Percentiles rank a stretch among this genome's conserved stretches.
phyloP scores from a whole-genome alignment of 2,797 vertebrate species.

The Anguilla megastoma region DNA sequence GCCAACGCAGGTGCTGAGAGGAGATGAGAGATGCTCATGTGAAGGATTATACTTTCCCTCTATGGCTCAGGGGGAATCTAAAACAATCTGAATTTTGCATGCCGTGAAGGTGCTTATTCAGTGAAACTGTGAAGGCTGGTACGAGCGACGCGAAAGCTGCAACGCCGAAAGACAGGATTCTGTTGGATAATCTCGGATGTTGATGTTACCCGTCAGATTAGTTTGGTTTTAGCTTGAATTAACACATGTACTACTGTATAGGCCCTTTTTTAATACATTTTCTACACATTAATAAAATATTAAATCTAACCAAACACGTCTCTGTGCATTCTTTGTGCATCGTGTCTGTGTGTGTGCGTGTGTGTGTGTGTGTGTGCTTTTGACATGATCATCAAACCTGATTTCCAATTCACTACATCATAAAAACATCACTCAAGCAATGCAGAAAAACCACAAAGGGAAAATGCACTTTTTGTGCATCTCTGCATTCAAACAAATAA shows the following conservation, averaged over 20 bases:
- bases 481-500: not conserved
- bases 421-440: not conserved
- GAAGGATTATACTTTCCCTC: slow-evolving; percentile 34
- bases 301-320: slow-evolving; percentile 63
- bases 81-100: slow-evolving; percentile 65
- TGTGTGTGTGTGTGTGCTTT: not conserved
- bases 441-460: not conserved
- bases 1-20: not conserved
- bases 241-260: slow-evolving; percentile 97
- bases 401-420: not conserved
- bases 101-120: slow-evolving; percentile 46
- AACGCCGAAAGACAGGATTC: slow-evolving; percentile 60
- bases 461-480: not conserved
- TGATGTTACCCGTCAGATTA: slow-evolving; percentile 74
- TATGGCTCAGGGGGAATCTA: slow-evolving; percentile 37
- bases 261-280: slow-evolving; percentile 99
- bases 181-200: slow-evolving; percentile 72
- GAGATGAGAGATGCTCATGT: not conserved
- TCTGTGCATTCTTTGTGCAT: slow-evolving; percentile 24
- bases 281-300: slow-evolving; percentile 99
- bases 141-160: slow-evolving; percentile 43
- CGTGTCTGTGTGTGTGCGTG: not conserved
- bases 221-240: slow-evolving; percentile 90
- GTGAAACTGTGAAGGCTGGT: slow-evolving; percentile 57
- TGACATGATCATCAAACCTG: not conserved